Conservation (phyloP, 1,140 invertebrate genomes). For the Solenopsis fugax region DNA sequence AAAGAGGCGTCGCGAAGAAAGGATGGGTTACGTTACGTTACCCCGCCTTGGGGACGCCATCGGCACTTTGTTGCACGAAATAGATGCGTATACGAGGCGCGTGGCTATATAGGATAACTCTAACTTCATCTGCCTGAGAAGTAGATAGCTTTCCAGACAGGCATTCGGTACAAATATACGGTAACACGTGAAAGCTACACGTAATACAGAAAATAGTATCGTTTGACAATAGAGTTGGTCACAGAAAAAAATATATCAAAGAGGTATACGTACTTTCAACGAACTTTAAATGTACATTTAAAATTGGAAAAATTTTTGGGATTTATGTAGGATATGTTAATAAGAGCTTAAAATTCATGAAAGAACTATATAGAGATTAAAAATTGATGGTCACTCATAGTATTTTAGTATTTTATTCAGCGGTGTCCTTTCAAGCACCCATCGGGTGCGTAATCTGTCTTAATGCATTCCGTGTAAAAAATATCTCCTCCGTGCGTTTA, state of each 20-base stretch:
- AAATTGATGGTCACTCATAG: background rate
- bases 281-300: background rate
- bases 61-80: constrained; percentile 70
- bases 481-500: constrained; percentile 42
- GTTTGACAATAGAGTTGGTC: background rate
- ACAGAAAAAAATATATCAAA: background rate
- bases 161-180: constrained; percentile 36
- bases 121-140: constrained; percentile 38
- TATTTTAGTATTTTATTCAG: constrained; percentile 24
- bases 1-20: background rate
- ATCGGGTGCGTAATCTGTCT: constrained; percentile 33
- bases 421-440: background rate
- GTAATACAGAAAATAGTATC: background rate
- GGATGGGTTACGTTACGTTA: constrained; percentile 67
- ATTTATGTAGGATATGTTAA: background rate
- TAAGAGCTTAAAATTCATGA: background rate
- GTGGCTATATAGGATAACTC: constrained; percentile 8
- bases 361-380: background rate
- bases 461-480: constrained; percentile 53
- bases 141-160: background rate
- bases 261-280: background rate
- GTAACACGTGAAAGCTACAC: constrained; percentile 2
- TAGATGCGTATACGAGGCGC: constrained; percentile 34
- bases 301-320: background rate
- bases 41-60: constrained; percentile 74